Conservation (phyloP, 2,113 vertebrate genomes). For the Prunella fulvescens region DNA sequence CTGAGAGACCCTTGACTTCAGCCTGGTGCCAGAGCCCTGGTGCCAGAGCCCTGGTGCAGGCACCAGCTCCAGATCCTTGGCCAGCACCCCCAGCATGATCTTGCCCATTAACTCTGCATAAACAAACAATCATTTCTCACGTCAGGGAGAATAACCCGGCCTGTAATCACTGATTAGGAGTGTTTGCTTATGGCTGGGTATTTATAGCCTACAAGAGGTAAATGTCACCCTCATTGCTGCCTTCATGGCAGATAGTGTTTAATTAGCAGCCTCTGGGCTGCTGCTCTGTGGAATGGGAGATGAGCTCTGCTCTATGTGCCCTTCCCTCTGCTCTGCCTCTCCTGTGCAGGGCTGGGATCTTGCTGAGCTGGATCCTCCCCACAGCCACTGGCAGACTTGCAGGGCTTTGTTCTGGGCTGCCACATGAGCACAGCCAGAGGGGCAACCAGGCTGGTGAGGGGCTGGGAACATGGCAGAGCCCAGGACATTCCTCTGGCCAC, state of each 20-base stretch:
- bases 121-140: constrained; percentile 44
- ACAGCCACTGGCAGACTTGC: background rate
- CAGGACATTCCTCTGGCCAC: too few relatives aligned
- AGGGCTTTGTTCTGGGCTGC: background rate
- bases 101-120: constrained; percentile 41
- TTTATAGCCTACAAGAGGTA: constrained; percentile 51
- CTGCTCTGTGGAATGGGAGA: constrained; percentile 3
- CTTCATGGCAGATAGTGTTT: constrained; percentile 32
- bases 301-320: background rate
- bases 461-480: too few relatives aligned
- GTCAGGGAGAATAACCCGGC: constrained; percentile 28
- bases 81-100: background rate
- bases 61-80: background rate
- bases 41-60: background rate
- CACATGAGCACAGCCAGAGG: too few relatives aligned
- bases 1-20: too few relatives aligned
- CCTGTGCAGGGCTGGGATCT: background rate
- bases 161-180: constrained; percentile 57
- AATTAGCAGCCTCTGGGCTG: constrained; percentile 49
- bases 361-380: background rate
- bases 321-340: background rate
- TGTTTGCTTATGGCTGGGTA: constrained; percentile 56
- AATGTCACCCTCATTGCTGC: constrained; percentile 50
- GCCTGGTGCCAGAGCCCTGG: too few relatives aligned
- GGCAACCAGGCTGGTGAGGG: too few relatives aligned